Conservation (phyloP, 2,797 vertebrate genomes). For the Halcyon leucocephala region DNA sequence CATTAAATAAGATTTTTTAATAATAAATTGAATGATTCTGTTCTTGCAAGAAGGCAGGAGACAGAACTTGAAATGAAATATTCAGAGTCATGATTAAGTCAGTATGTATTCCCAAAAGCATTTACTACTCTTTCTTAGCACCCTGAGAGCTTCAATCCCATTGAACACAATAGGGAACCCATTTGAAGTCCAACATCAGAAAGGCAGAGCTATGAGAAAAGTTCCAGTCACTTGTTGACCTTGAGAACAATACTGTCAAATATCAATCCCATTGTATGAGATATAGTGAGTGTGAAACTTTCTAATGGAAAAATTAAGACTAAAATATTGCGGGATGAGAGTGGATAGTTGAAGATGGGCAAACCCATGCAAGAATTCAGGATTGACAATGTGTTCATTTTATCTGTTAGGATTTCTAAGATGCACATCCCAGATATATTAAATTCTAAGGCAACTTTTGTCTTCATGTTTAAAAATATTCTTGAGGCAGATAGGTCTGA, state of each 20-base stretch:
- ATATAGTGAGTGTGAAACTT: background rate
- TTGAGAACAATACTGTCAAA: background rate
- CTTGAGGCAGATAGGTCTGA: conserved; percentile 36
- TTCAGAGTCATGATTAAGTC: background rate
- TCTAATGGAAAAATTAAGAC: background rate
- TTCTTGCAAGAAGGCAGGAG: background rate
- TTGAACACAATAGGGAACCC: background rate
- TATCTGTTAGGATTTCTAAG: background rate
- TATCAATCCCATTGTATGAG: background rate
- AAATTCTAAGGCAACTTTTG: conserved; percentile 17
- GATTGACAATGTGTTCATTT: background rate
- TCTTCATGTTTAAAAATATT: conserved; percentile 58
- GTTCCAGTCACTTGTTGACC: background rate
- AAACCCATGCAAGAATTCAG: background rate
- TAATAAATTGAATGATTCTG: background rate
- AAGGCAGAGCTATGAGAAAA: background rate
- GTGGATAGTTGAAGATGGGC: background rate
- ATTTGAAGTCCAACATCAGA: background rate
- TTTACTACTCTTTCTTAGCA: background rate
- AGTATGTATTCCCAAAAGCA: background rate
- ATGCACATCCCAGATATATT: background rate
- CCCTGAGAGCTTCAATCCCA: background rate
- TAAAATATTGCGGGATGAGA: background rate
- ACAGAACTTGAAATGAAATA: background rate
- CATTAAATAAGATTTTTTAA: background rate